phyloP scores from a whole-genome alignment of 2,113 vertebrate species.

The Odobenus rosmarus region DNA sequence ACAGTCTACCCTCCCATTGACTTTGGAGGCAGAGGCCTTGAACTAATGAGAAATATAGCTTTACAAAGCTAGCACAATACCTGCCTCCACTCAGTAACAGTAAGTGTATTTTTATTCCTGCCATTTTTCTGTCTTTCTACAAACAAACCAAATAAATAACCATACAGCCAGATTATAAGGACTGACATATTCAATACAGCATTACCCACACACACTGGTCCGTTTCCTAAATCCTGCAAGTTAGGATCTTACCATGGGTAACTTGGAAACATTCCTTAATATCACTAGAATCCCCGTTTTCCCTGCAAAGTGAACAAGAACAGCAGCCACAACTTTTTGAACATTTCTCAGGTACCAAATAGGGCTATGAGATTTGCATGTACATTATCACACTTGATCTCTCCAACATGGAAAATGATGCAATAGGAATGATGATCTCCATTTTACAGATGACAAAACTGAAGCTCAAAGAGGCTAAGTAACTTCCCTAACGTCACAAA shows the following conservation, averaged over 20 bases:
- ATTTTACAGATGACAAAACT: background rate
- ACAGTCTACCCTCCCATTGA: constrained; percentile 25
- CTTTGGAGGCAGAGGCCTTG: background rate
- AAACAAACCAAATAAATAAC: constrained; percentile 27
- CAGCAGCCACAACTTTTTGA: background rate
- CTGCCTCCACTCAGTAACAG: background rate
- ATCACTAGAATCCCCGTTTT: background rate
- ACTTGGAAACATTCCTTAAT: background rate
- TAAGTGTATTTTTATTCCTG: background rate
- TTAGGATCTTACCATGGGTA: background rate
- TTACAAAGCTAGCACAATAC: background rate
- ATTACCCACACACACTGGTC: background rate
- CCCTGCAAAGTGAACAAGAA: constrained; percentile 34
- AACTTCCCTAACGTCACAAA: background rate
- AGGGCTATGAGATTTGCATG: background rate
- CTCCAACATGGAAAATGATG: background rate
- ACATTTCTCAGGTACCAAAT: background rate
- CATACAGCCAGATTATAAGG: background rate
- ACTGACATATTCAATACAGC: background rate
- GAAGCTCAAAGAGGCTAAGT: background rate
- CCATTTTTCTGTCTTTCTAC: background rate
- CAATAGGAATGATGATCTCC: background rate
- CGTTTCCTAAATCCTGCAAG: constrained; percentile 22
- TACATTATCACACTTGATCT: background rate
- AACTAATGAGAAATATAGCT: background rate